phyloP scores from a whole-genome alignment of 2,113 vertebrate species.

The Pantherophis guttatus region DNA sequence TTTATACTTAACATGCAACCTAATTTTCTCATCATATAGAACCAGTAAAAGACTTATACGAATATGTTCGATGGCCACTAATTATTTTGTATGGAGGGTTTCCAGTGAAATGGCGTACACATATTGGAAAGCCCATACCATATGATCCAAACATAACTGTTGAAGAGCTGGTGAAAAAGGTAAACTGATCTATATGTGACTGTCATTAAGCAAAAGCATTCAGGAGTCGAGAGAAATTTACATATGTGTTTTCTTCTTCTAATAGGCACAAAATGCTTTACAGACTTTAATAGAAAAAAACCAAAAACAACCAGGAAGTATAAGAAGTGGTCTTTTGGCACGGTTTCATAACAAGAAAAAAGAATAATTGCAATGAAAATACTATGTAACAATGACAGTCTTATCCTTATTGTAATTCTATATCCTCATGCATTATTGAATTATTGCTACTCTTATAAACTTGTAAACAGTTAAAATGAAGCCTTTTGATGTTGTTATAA shows the following conservation, averaged over 20 bases:
- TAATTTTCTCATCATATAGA: slow-evolving; percentile 60
- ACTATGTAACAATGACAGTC: background rate
- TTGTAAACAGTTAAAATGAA: background rate
- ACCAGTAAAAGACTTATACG: slow-evolving; percentile 80
- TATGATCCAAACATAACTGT: slow-evolving; percentile 81
- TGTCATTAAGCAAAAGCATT: background rate
- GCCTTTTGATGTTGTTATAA: background rate
- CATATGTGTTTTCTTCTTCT: background rate
- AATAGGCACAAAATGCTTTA: background rate
- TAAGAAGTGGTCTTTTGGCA: background rate
- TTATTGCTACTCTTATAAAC: background rate
- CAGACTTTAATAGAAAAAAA: slow-evolving; percentile 9
- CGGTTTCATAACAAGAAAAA: background rate
- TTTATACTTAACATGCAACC: background rate
- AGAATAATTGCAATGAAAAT: background rate
- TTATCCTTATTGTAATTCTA: background rate
- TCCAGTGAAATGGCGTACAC: slow-evolving; percentile 88
- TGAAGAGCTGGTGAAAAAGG: slow-evolving; percentile 81
- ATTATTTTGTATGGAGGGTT: slow-evolving; percentile 86
- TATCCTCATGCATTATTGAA: background rate
- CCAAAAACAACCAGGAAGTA: background rate
- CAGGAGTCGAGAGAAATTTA: background rate
- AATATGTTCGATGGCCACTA: slow-evolving; percentile 77
- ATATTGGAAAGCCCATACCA: slow-evolving; percentile 86
- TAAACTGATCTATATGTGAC: slow-evolving; percentile 50